A percentile compares a stretch with the other conserved stretches of the same genome.
These are phyloP conservation scores for Parazoanthus atlanticus DNA, from an alignment of 92 coral and sea anemone species.

Conservation along the genomic window DNA sequence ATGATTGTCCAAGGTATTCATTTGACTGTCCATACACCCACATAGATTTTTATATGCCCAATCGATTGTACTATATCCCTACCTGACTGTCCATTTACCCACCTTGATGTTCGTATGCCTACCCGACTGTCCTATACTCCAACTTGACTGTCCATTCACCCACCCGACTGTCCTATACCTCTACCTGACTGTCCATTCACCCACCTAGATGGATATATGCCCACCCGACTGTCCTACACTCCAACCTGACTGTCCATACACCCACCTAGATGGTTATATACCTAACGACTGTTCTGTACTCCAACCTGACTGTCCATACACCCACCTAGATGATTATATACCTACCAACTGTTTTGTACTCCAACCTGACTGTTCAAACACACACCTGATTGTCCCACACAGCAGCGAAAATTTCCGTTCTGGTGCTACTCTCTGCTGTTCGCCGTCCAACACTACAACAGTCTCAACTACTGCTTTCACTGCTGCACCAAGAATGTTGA, in stretches of 20 bases:
- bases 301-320: not conserved
- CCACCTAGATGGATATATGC: too few relatives aligned
- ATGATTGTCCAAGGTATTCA: not conserved
- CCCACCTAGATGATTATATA: not conserved
- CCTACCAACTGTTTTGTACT: not conserved
- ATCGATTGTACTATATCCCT: not conserved
- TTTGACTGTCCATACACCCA: not conserved
- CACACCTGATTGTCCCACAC: constrained; percentile 86
- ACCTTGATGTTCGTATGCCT: too few relatives aligned
- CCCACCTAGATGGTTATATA: not conserved
- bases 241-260: not conserved
- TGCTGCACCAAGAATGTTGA: constrained; percentile 87
- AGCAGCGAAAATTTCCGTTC: constrained; percentile 85
- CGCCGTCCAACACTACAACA: constrained; percentile 66
- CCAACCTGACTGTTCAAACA: not conserved
- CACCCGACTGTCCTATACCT: not conserved
- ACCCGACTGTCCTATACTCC: not conserved
- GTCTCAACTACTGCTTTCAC: constrained; percentile 84
- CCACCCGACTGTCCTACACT: not conserved
- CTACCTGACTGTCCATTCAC: not conserved
- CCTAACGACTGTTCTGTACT: not conserved
- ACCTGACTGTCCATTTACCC: not conserved
- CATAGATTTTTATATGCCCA: too few relatives aligned
- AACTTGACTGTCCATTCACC: not conserved
- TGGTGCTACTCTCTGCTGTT: constrained; percentile 51